Base-by-base conservation (phyloP, 2,888 invertebrate species). In the Automeris io region DNA sequence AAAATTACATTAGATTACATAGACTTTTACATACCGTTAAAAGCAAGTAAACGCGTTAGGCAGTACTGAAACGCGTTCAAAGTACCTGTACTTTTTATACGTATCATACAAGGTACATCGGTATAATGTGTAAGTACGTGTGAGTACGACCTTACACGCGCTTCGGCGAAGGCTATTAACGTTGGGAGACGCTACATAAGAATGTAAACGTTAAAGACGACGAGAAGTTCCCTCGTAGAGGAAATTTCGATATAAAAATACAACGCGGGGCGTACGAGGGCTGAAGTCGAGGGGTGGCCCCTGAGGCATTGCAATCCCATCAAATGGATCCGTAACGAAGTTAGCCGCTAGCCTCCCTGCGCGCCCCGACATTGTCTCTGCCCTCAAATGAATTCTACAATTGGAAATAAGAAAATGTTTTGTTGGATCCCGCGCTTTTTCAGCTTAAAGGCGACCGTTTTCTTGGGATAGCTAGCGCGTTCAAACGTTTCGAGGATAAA, bases 311-410 rank as follows among this genome's bases (percentile, higher is more conserved):
- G 86, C 90, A 90, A 91, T 90, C 90, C 91, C 91, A 91, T 91
- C 91, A 91, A 91, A 91, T 91, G 91, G 91, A 91, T 91, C 89
- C 90, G 89, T 91, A 91, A 91, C 90, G 90, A 89, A 90, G 91
- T 91, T 91, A 91, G 88, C 87, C 79, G 83, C 74, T 83, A 85
- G 83, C 87, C 86, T 80, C 85, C 86, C 86, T 85, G 78, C 83
- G 83, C 80, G 77, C 78, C 79, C 68, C 83, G 75, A 80, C 86
- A 85, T 86, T 86, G 86, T 86, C 86, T 85, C 86, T 86, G 77
- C 85, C 83, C 86, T 85, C 83, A 86, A 86, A 86, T 86, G 85
- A 86, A 86, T 86, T 86, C 86, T 86, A 86, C 86, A 86, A 85
- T 86, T 86, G 83, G 83, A 86, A 86, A 85, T 86, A 86, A 86